Evolutionary conservation across 2,113 vertebrate genomes (phyloP), one percentile per base, ranked within the genome.

Genomic region (Paramormyrops kingsleyae): DNA sequence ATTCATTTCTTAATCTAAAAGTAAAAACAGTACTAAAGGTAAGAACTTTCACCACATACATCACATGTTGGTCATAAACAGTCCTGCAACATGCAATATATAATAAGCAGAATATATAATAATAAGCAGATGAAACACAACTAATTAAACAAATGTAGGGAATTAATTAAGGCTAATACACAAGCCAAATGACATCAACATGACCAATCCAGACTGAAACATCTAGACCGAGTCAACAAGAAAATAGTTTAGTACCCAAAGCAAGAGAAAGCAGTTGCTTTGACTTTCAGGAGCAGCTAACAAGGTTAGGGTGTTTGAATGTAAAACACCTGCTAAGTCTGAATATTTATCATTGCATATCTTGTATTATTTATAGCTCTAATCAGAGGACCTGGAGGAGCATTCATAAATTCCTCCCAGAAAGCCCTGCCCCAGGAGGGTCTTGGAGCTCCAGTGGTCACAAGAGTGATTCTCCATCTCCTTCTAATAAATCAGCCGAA

Each of bases 261-360:
- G 85, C 27, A 87, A 35, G 21, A 49, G 49, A 35, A 47, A 87
- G 85, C 50, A 49, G 50, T 53, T 87, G 50, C 50, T 56, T 87
- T 53, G 85, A 87, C 85, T 87, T 87, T 53, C 85, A 87, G 85
- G 17, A 53, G 27, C 2, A 17, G 35, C 85, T 87, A 87, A 87
- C 50, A 87, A 53, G 85, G 85, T 87, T 87, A 87, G 49, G n/a
- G 27, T 19, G 50, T 56, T 87, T 53, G 85, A 87, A 87, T 87
- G 85, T 87, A 87, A 87, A 87, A 87, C 85, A 87, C 85, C 85
- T 87, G 85, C 85, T 87, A 87, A 56, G n/a, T 87, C 49, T 87
- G 85, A 87, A 87, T 87, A 87, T 87, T 87, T 87, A 87, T 87
- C 85, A 87, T 87, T 87, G 85, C 85, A 53, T 87, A 87, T 31